Conservation (phyloP, 2,888 invertebrate genomes). For the Dryadula phaetusa region DNA sequence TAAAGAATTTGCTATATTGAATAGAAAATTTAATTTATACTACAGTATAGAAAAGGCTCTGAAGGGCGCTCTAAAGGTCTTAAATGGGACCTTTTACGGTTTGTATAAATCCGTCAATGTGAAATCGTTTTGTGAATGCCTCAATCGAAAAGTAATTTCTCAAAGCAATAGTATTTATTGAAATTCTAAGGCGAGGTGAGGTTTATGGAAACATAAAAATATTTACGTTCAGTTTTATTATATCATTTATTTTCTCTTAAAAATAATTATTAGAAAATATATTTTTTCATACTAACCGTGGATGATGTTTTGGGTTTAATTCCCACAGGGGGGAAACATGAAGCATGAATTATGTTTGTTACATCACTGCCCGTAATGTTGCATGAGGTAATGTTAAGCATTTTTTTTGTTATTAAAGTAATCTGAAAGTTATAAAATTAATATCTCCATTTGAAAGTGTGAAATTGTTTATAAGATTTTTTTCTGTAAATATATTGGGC, state of each 20-base stretch:
- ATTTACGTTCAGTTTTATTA: background rate
- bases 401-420: too few relatives aligned
- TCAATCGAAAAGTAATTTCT: slow-evolving; percentile 23
- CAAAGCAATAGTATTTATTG: slow-evolving; percentile 15
- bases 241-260: background rate
- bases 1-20: background rate
- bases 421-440: too few relatives aligned
- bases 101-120: slow-evolving; percentile 19
- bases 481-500: too few relatives aligned
- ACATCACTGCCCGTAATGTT: too few relatives aligned
- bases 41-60: slow-evolving; percentile 8
- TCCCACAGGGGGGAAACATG: too few relatives aligned
- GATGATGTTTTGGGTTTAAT: too few relatives aligned
- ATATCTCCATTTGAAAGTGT: too few relatives aligned
- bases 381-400: too few relatives aligned
- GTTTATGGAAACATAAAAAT: slow-evolving; percentile 4
- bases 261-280: background rate
- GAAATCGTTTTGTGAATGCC: slow-evolving; percentile 21
- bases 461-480: too few relatives aligned
- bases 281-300: too few relatives aligned
- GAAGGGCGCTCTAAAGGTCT: slow-evolving; percentile 8
- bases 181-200: slow-evolving; percentile 10
- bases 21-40: background rate
- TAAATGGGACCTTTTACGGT: slow-evolving; percentile 19
- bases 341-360: too few relatives aligned